Percentiles rank a stretch among this genome's conserved stretches.
Conservation (phyloP, 2,797 vertebrate genomes). For the Hydrophis major region DNA sequence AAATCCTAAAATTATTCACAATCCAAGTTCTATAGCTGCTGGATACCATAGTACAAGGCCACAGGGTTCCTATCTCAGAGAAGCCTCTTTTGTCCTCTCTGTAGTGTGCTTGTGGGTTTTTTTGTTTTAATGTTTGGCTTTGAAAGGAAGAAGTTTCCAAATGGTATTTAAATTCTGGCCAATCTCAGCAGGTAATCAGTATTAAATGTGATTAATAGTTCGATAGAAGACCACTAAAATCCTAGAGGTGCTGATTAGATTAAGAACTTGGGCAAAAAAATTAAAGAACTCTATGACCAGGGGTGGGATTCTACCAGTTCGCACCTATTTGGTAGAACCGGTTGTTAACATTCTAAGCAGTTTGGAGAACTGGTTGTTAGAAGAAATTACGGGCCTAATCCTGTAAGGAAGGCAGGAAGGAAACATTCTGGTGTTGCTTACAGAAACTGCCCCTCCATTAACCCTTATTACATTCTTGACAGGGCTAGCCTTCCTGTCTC, state of each 20-base stretch:
- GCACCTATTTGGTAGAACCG: no score
- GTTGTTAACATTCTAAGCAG: no score
- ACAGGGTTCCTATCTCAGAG: background rate
- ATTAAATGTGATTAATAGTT: background rate
- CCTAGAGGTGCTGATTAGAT: background rate
- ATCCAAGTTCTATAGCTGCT: background rate
- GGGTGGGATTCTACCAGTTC: no score
- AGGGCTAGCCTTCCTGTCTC: no score
- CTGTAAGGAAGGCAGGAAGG: no score
- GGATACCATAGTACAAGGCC: background rate
- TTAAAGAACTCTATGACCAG: background rate
- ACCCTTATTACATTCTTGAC: no score
- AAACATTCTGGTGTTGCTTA: no score
- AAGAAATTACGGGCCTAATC: no score
- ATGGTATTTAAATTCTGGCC: background rate
- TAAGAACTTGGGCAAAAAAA: background rate
- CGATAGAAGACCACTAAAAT: background rate
- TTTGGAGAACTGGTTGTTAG: no score
- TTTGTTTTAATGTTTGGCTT: background rate
- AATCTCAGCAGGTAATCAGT: background rate
- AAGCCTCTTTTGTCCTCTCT: background rate
- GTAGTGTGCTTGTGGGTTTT: background rate
- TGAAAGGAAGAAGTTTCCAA: background rate
- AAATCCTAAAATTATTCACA: background rate
- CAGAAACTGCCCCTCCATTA: no score